A percentile compares a stretch with the other conserved stretches of the same genome.
phyloP scores from a whole-genome alignment of 2,113 vertebrate species.

The Esox niger region DNA sequence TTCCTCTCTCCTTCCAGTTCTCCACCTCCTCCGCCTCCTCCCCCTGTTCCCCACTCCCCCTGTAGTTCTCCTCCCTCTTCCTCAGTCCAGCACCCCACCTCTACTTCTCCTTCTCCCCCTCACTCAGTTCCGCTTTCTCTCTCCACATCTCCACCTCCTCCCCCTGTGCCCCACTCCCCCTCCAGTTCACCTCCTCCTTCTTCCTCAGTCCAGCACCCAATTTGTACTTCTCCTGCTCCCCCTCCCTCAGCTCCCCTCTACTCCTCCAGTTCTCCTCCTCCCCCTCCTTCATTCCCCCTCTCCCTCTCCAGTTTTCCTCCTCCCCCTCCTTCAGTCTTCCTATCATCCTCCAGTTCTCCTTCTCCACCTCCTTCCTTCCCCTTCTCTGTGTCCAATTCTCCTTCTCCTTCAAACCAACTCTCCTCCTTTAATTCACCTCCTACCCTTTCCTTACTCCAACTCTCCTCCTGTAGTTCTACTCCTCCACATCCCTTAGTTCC shows the following conservation, averaged over 20 bases:
- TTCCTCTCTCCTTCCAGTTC: no score
- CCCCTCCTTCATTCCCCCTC: not conserved
- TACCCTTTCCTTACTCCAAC: no score
- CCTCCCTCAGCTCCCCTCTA: no score
- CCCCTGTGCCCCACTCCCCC: not conserved
- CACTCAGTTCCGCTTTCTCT: not conserved
- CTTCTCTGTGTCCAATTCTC: not conserved
- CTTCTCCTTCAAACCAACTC: not conserved
- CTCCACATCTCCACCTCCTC: not conserved
- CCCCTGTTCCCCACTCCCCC: not conserved
- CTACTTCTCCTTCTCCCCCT: not conserved
- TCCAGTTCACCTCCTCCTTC: conserved; percentile 15
- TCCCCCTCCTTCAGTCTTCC: not conserved
- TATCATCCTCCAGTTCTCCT: not conserved
- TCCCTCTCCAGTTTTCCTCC: conserved; percentile 7
- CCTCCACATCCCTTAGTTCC: not conserved
- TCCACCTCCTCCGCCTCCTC: no score
- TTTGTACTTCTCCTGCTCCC: no score
- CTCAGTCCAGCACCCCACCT: not conserved
- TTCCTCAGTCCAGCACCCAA: not conserved
- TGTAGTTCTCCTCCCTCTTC: not conserved
- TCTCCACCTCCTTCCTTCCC: conserved; percentile 4
- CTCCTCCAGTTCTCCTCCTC: conserved; percentile 10
- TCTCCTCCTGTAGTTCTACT: no score
- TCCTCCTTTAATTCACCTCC: no score